phyloP scores from a whole-genome alignment of 2,113 vertebrate genomes.

The Kryptolebias marmoratus region DNA sequence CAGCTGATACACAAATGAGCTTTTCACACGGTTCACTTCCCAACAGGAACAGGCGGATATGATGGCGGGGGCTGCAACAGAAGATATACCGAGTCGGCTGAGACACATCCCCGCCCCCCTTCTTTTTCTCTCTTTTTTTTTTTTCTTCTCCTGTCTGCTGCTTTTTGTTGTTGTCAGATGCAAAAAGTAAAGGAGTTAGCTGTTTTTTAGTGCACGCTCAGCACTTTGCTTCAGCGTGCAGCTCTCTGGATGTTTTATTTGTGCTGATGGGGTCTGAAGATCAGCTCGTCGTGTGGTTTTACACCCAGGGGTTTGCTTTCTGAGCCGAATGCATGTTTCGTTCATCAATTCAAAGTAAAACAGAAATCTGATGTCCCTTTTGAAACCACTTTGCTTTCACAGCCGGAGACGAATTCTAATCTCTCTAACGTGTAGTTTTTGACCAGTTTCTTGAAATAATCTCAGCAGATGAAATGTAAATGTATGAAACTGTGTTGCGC shows the following conservation, averaged over 20 bases:
- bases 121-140: too few relatives aligned
- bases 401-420: too few relatives aligned
- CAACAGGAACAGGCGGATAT: not conserved
- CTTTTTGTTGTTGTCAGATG: slow-evolving; percentile 22
- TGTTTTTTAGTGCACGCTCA: slow-evolving; percentile 43
- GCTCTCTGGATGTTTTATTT: slow-evolving; percentile 16
- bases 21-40: slow-evolving; percentile 32
- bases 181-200: slow-evolving; percentile 33
- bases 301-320: not conserved
- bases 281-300: slow-evolving; percentile 2
- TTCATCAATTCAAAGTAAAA: not conserved
- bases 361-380: not conserved
- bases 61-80: not conserved
- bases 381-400: not conserved
- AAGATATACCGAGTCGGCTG: slow-evolving; percentile 11
- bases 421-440: too few relatives aligned
- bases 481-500: too few relatives aligned
- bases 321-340: not conserved
- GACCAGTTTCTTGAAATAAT: too few relatives aligned
- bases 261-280: slow-evolving; percentile 13
- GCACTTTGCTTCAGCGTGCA: slow-evolving; percentile 24
- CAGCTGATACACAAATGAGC: slow-evolving; percentile 30
- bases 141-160: slow-evolving; percentile 1
- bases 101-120: slow-evolving; percentile 1
- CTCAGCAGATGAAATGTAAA: too few relatives aligned